These are phyloP conservation scores for Arremon aurantiirostris DNA, from an alignment of 2,797 vertebrate species.

Conservation along the genomic window DNA sequence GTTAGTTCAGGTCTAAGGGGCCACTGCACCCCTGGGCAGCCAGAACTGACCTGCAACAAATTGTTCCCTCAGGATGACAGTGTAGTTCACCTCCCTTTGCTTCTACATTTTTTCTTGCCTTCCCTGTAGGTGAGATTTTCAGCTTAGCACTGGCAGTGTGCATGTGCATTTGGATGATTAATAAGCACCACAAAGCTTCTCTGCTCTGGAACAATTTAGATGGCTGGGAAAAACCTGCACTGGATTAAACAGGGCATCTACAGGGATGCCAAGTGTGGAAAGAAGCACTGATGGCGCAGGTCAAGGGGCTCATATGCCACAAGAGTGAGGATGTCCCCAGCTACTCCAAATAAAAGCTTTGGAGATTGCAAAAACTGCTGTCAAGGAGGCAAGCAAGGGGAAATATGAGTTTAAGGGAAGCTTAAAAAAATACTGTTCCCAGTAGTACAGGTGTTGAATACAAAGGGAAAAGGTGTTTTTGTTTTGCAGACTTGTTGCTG, in stretches of 20 bases:
- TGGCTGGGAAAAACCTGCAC: background rate
- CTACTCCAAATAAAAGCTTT: background rate
- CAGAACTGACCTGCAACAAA: background rate
- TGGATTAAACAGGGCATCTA: background rate
- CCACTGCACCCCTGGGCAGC: background rate
- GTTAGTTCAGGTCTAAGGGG: background rate
- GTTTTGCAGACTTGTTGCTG: background rate
- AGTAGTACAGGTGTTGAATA: background rate
- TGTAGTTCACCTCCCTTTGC: background rate
- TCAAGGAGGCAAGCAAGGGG: background rate
- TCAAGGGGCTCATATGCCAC: background rate
- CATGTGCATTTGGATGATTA: background rate
- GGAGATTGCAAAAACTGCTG: background rate
- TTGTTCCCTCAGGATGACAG: background rate
- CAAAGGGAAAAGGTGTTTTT: background rate
- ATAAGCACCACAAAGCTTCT: background rate
- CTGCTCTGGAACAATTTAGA: background rate
- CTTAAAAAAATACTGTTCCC: background rate
- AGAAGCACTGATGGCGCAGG: background rate
- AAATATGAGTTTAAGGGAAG: background rate
- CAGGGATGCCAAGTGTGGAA: background rate
- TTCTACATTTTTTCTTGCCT: background rate
- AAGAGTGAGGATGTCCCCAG: background rate
- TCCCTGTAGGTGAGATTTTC: background rate
- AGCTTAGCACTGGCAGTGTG: background rate